phyloP scores from a whole-genome alignment of 2,888 invertebrate species.

The Toxonevra muliebris region DNA sequence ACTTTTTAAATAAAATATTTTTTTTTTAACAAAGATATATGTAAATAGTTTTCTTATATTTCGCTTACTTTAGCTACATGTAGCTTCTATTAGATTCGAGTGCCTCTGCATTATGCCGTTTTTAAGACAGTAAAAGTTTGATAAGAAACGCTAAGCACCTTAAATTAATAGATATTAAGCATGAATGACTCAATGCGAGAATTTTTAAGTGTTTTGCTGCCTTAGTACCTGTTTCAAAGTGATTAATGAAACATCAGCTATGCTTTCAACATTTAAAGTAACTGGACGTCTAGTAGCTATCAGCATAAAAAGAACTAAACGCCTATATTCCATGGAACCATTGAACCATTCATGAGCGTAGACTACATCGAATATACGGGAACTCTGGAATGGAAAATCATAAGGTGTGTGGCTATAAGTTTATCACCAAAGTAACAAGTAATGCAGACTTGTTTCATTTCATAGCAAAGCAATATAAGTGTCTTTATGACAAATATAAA shows the following conservation, averaged over 20 bases:
- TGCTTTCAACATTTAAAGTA: slow-evolving; percentile 35
- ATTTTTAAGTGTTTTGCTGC: no score
- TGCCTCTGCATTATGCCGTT: no score
- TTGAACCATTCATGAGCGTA: slow-evolving; percentile 41
- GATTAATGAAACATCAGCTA: slow-evolving; percentile 37
- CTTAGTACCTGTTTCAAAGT: slow-evolving; percentile 33
- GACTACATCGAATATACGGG: slow-evolving; percentile 31
- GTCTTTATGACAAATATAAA: slow-evolving; percentile 23
- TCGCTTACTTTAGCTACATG: no score
- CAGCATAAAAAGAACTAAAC: slow-evolving; percentile 35
- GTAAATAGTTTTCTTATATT: no score
- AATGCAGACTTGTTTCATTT: slow-evolving; percentile 43
- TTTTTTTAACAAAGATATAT: no score
- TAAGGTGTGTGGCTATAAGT: slow-evolving; percentile 29
- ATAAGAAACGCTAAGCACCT: slow-evolving; percentile 40
- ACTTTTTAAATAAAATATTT: neutral
- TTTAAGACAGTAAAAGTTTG: slow-evolving; percentile 42
- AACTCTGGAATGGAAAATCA: slow-evolving; percentile 35
- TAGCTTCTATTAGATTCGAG: no score
- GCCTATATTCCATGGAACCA: slow-evolving; percentile 37
- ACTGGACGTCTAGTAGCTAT: slow-evolving; percentile 31
- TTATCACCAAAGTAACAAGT: slow-evolving; percentile 42
- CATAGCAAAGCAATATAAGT: slow-evolving; percentile 35
- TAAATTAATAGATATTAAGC: no score
- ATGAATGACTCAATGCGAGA: no score